Conservation (phyloP, 2,113 vertebrate genomes). For the Merops nubicus region DNA sequence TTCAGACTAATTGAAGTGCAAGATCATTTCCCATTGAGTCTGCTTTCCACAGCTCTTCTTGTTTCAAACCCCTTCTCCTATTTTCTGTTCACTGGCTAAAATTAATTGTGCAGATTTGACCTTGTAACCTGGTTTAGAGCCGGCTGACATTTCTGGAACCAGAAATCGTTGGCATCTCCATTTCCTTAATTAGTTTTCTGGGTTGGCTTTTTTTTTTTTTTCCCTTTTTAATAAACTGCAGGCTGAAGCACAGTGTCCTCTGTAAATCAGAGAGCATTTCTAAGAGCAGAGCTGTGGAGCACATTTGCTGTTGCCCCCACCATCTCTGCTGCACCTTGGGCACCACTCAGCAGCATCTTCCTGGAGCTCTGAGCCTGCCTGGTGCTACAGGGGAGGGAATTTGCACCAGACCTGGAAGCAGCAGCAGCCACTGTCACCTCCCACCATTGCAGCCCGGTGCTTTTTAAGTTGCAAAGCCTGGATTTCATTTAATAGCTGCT, state of each 20-base stretch:
- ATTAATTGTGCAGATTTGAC: background rate
- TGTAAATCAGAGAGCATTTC: background rate
- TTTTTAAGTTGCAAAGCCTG: background rate
- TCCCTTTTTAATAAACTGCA: background rate
- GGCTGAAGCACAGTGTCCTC: background rate
- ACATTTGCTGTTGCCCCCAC: background rate
- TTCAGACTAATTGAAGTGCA: background rate
- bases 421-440: background rate
- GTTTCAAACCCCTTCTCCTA: background rate
- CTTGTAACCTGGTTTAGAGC: background rate
- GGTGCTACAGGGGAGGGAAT: background rate
- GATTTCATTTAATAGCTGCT: background rate
- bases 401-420: background rate
- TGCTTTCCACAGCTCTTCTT: background rate
- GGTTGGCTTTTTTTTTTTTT: background rate
- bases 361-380: background rate
- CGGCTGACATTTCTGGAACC: background rate
- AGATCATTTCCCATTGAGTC: background rate
- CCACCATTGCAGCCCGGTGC: background rate
- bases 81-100: background rate
- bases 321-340: background rate
- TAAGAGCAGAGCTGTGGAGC: background rate
- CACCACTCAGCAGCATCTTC: fast-evolving
- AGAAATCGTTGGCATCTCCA: background rate
- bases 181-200: conserved; percentile 45